Conservation (phyloP, 1,140 invertebrate genomes). For the Eulimnadia texana region DNA sequence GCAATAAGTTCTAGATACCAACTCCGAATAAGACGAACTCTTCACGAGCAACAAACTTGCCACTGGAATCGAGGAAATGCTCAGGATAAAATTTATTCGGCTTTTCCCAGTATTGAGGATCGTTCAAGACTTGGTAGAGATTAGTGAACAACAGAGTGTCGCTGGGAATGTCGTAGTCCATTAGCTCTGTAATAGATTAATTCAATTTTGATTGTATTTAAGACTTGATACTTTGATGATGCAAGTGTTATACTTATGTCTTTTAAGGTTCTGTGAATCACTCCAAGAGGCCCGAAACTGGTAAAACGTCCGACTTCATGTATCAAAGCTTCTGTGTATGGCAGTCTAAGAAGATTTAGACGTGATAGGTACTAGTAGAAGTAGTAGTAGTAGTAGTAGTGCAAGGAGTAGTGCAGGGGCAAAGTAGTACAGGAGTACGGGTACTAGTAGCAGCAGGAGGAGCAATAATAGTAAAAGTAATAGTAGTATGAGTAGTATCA, state of each 20-base stretch:
- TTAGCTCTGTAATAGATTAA: constrained; percentile 12
- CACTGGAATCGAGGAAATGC: constrained; percentile 25
- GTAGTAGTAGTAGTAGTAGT: too few relatives aligned
- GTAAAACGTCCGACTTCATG: constrained; percentile 20
- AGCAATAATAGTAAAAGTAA: too few relatives aligned
- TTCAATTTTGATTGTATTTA: neutral
- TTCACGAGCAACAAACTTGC: constrained; percentile 8
- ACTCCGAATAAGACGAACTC: constrained; percentile 10
- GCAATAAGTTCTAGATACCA: constrained; percentile 2
- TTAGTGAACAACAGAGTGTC: constrained; percentile 27
- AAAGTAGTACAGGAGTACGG: too few relatives aligned
- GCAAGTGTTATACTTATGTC: constrained; percentile 9
- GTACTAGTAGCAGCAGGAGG: too few relatives aligned
- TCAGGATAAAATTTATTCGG: constrained; percentile 26
- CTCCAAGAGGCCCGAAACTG: constrained; percentile 16
- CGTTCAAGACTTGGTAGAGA: constrained; percentile 24
- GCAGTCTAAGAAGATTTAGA: constrained; percentile 28
- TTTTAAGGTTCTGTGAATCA: constrained; percentile 16
- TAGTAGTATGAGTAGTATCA: too few relatives aligned
- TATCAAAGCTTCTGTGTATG: constrained; percentile 24
- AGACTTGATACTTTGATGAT: too few relatives aligned
- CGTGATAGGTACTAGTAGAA: too few relatives aligned
- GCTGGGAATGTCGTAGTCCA: constrained; percentile 26
- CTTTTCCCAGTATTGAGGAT: constrained; percentile 25
- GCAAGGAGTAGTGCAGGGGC: too few relatives aligned